Evolutionary conservation across 2,797 vertebrate species (phyloP).

Genomic region (Sebastes taczanowskii): DNA sequence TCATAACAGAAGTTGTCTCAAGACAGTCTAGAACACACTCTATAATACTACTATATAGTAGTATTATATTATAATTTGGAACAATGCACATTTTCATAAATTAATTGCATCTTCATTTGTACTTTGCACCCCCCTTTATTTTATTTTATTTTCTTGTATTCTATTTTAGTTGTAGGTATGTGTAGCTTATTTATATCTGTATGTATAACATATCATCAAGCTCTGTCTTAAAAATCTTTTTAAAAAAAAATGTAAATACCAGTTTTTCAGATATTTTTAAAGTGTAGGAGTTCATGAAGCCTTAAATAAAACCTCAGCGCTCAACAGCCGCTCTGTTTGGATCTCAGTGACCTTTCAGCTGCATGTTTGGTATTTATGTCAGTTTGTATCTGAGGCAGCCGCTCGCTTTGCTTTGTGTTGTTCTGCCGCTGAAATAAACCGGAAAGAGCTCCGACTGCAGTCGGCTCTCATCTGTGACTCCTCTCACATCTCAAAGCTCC

Average conservation of each 20-base stretch:
- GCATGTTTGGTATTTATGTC: slow-evolving; percentile 35
- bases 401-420: neutral
- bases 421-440: slow-evolving; percentile 23
- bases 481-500: neutral
- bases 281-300: neutral
- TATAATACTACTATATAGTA: no score
- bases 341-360: slow-evolving; percentile 42
- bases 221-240: neutral
- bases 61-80: neutral
- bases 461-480: slow-evolving; percentile 16
- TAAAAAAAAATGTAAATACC: neutral
- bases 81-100: neutral
- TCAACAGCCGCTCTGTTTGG: neutral
- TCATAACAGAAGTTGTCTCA: no score
- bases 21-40: fast-evolving
- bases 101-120: neutral
- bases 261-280: neutral
- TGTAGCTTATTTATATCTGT: neutral
- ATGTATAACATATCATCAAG: neutral
- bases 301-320: neutral
- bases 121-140: neutral
- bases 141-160: neutral
- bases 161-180: neutral
- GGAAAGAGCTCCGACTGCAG: slow-evolving; percentile 2
- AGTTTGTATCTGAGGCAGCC: neutral